Percentiles rank a stretch among this genome's conserved stretches.
Conservation (phyloP, 1,140 invertebrate genomes). For the Vollenhovia emeryi region DNA sequence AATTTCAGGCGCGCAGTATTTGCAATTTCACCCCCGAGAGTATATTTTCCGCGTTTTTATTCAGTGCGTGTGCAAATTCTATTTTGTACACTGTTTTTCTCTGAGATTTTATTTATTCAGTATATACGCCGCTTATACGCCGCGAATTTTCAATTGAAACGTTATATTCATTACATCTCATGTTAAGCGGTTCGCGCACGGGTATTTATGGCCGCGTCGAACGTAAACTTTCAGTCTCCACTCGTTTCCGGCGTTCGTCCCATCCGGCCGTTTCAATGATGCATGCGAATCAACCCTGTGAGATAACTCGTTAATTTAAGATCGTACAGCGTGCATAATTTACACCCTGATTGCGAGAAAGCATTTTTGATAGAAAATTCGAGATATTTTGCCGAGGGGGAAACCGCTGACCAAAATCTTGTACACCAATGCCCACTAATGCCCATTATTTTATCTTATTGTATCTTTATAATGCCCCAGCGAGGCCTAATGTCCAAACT, state of each 20-base stretch:
- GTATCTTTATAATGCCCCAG: too few species aligned
- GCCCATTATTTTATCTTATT: too few species aligned
- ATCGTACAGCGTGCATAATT: neutral
- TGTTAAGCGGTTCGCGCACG: constrained; percentile 11
- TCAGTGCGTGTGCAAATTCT: neutral
- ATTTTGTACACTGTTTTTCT: constrained; percentile 34
- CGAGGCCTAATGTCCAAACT: too few species aligned
- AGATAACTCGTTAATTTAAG: neutral
- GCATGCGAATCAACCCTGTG: neutral
- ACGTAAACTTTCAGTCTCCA: constrained; percentile 27
- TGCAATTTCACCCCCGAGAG: neutral
- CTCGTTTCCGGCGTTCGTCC: neutral
- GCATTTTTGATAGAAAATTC: neutral
- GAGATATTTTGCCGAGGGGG: neutral
- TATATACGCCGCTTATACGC: neutral
- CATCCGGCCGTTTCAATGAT: constrained; percentile 30
- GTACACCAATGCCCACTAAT: too few species aligned
- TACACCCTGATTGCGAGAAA: neutral
- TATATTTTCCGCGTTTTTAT: constrained; percentile 26
- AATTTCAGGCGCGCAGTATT: neutral
- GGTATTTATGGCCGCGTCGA: constrained; percentile 7
- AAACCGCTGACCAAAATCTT: too few species aligned
- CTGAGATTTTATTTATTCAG: constrained; percentile 22
- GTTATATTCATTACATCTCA: constrained; percentile 36
- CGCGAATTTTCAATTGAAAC: constrained; percentile 39